Base-by-base conservation (phyloP, 1,140 invertebrate genomes). In the Tetramorium simillimum region DNA sequence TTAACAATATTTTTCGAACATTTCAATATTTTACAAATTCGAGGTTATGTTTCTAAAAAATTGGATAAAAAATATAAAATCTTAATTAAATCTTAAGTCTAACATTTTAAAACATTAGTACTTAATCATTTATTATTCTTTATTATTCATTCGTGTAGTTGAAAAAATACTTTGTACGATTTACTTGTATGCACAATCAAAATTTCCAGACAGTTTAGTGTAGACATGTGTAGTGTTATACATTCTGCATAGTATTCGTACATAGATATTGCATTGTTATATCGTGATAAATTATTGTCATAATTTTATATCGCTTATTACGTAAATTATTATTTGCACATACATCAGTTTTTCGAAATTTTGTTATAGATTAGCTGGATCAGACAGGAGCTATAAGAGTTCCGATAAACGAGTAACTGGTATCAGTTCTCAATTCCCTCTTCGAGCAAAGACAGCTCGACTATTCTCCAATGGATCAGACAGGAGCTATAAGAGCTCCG, bases 331-430 rank as follows among this genome's bases (percentile, higher is more conserved):
- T 18, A 72, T 51, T 72, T 33, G 10, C 4, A 51, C 10, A n/a
- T 53, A n/a, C 53, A 72, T n/a, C 5, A 72, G 0, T 33, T 33
- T 33, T 33, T 28, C 21, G 28, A 9, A 33, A n/a, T 72, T 53
- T 53, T n/a, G 9, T n/a, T 78, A 37, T 86, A 75, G 85, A 82
- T 85, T 73, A 90, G 75, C 81, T 90, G 86, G 87, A 91, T 85
- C 86, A 89, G 89, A 86, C 82, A 72, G 86, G 88, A 88, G 49
- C 88, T 93, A 93, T 93, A 93, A 93, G 92, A 93, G 88, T 69
- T 89, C 80, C 87, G 89, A 92, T 92, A 85, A 90, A 69, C 85
- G 75, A 67, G 86, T 76, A 90, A 89, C 56, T 85, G 86, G 91
- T 92, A 93, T 93, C 92, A 93, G 92, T 93, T 89, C 87, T 89